phyloP scores from a whole-genome alignment of 2,113 vertebrate genomes.

The Malurus alboscapulatus region DNA sequence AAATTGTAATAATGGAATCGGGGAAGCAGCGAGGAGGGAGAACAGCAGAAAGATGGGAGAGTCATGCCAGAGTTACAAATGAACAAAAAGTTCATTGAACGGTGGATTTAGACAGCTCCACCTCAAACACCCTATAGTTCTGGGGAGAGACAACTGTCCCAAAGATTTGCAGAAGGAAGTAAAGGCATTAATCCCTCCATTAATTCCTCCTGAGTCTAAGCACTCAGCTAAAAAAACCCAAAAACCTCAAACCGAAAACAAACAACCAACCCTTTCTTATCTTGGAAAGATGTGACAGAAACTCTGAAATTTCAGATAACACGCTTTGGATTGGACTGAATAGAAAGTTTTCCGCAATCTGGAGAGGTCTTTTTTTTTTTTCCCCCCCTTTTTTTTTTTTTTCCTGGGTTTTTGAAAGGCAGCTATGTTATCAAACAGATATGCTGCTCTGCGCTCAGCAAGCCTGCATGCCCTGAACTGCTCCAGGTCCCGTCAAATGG shows the following conservation, averaged over 20 bases:
- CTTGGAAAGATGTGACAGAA: neutral
- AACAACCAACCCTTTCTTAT: neutral
- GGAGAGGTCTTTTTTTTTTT: neutral
- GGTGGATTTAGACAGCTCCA: neutral
- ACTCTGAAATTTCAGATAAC: neutral
- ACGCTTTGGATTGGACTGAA: neutral
- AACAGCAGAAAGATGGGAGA: neutral
- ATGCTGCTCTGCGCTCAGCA: neutral
- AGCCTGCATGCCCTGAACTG: constrained; percentile 7
- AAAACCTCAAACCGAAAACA: neutral
- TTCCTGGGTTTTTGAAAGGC: neutral
- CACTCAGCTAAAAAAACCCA: neutral
- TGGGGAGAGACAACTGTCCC: neutral
- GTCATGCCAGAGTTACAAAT: neutral
- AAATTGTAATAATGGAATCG: neutral
- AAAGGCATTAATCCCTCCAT: neutral
- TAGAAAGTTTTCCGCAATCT: neutral
- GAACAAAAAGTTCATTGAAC: neutral
- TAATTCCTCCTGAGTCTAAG: neutral
- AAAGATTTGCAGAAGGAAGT: neutral
- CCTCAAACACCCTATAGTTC: neutral
- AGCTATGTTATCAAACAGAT: constrained; percentile 36
- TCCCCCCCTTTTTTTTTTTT: no score
- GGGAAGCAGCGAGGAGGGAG: neutral
- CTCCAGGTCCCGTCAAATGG: neutral